phyloP scores from a whole-genome alignment of 2,113 vertebrate genomes.

The Caloenas nicobarica region DNA sequence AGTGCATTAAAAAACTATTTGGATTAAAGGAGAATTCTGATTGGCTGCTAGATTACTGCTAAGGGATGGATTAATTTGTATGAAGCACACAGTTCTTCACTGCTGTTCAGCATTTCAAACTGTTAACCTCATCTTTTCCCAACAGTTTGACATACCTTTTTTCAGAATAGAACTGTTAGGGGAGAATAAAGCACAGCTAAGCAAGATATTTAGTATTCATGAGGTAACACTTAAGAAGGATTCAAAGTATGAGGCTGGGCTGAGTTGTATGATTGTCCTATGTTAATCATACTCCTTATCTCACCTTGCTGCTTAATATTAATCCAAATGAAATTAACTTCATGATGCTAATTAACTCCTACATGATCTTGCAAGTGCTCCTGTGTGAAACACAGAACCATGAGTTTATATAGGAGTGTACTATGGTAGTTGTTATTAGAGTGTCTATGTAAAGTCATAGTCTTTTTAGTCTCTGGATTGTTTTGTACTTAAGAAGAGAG shows the following conservation, averaged over 20 bases:
- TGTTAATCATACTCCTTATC: conserved; percentile 45
- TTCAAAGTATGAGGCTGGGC: conserved; percentile 29
- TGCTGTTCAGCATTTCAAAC: conserved; percentile 61
- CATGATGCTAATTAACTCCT: conserved; percentile 3
- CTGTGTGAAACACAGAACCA: background rate
- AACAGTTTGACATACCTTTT: conserved; percentile 1
- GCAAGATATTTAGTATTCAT: conserved; percentile 61
- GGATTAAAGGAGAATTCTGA: conserved; percentile 67
- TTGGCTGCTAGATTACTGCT: conserved; percentile 66
- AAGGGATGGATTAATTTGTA: conserved; percentile 65
- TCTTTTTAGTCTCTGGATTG: background rate
- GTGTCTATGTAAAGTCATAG: background rate
- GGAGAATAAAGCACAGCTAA: conserved; percentile 59
- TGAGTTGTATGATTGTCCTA: conserved; percentile 23
- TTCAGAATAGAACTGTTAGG: conserved; percentile 35
- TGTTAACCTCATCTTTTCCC: conserved; percentile 61
- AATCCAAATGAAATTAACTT: conserved; percentile 57
- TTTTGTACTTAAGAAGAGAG: background rate
- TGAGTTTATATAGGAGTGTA: background rate
- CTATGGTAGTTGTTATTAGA: background rate
- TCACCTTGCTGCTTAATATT: conserved; percentile 56
- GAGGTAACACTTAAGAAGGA: conserved; percentile 43
- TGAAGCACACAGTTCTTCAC: conserved; percentile 35
- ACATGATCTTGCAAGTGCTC: background rate
- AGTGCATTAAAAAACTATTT: conserved; percentile 53